Base-by-base conservation (phyloP, 1,140 invertebrate species). In the Anoplolepis gracilipes region DNA sequence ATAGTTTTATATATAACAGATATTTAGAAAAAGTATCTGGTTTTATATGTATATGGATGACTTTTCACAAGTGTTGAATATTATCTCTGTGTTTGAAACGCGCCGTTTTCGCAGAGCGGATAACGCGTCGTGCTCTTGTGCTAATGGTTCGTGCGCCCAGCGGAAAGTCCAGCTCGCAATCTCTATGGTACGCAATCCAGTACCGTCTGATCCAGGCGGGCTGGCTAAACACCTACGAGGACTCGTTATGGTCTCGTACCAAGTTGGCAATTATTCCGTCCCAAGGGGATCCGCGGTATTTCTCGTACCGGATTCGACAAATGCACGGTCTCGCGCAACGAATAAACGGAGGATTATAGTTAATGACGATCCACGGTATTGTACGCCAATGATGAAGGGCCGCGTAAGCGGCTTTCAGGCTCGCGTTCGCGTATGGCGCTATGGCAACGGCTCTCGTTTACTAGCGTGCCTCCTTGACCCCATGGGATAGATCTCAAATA, bases 341-440 rank as follows among this genome's bases (percentile, higher is more conserved):
- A 90, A 90, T 90, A 85, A 90, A 90, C 88, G 86, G 57, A 30
- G 89, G 89, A 90, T 90, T 90, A 90, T 88, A 90, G 86, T 90
- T 90, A 88, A 90, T 90, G 86, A 78, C 88, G 76, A 90, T 90
- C 86, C 86, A 79, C 33, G 82, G 86, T 85, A 90, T 90, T 90
- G 86, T 88, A 76, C 62, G 62, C 73, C 84, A 90, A 90, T 90
- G 89, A 87, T 90, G 89, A 90, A 90, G 88, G 87, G 82, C 82
- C 85, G 61, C 30, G 53, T 90, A 90, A 90, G 88, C 89, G 88
- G 89, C 88, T 90, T 90, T 90, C 88, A 65, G 76, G 61, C 85
- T 90, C 86, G 82, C 85, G 33, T 84, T 64, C 55, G 64, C 70
- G 73, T 89, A 81, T 70, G 81, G 57, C 57, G 62, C 85, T 77